Base-by-base conservation (phyloP, 2,113 vertebrate genomes). In the Machaerirhynchus nigripectus region DNA sequence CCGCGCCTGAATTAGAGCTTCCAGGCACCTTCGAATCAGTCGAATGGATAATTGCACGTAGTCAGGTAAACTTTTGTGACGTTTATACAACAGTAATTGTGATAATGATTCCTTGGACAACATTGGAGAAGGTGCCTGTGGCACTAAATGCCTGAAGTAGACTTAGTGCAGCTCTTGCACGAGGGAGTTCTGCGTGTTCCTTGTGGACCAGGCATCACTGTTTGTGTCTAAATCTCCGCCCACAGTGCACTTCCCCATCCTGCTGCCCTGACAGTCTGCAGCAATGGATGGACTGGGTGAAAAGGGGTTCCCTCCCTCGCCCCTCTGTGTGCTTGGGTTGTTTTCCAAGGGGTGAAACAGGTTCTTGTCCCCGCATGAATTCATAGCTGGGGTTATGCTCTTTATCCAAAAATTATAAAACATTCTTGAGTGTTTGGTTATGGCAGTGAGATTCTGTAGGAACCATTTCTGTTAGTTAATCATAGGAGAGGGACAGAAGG, bases 41-140 rank as follows among this genome's bases (percentile, higher is more conserved):
- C 71, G 31, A 87, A 87, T 71, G 88, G 56, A 20, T 93, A 90
- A 96, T 90, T 95, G 53, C 86, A 85, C 11, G 22, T n/a, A 89
- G 90, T 74, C 90, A 95, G 76, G 76, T 94, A 88, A 85, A 85
- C 82, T 95, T 93, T 31, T 67, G 50, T 86, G 85, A 10, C 85
- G 60, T 81, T 94, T 95, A n/a, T 35, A 84, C 52, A 92, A 22
- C 64, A 42, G 64, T 87, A 87, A 89, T 84, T 96, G 87, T 18
- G 52, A 60, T 93, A 86, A 96, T 56, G 82, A 92, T 64, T 84
- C 90, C 68, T 92, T 87, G 89, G 87, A 71, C 76, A 47, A 21
- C 9, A 15, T 60, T 49, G 79, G 73, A 87, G 84, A 47, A 82
- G 74, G 49, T 40, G 13, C 27, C 59, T 61, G 42, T 40, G 50